Percentiles rank a stretch among this genome's conserved stretches.
These are phyloP conservation scores for Philopotamus ludificatus DNA, from an alignment of 1,140 invertebrate genomes.

Conservation along the genomic window DNA sequence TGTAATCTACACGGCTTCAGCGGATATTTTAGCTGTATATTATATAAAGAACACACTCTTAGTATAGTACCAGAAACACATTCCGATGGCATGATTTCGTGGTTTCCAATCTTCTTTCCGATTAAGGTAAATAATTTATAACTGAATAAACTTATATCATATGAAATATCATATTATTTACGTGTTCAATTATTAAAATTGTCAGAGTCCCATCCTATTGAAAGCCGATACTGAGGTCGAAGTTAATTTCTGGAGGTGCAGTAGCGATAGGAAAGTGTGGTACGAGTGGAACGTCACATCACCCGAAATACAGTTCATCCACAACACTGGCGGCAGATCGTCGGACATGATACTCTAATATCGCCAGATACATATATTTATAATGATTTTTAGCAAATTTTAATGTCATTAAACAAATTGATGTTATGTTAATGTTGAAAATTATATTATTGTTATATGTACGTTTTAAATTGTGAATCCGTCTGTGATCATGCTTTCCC, in stretches of 20 bases:
- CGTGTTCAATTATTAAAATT: conserved; percentile 13
- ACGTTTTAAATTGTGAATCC: no score
- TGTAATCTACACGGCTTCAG: conserved; percentile 89
- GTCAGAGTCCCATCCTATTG: conserved; percentile 72
- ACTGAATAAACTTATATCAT: background rate
- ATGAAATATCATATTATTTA: conserved; percentile 5
- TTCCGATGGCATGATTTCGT: conserved; percentile 90
- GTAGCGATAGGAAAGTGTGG: conserved; percentile 82
- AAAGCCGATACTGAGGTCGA: conserved; percentile 68
- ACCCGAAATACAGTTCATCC: conserved; percentile 65
- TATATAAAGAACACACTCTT: conserved; percentile 82
- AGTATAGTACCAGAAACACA: conserved; percentile 89
- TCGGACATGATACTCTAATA: conserved; percentile 45
- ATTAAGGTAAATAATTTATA: conserved; percentile 63
- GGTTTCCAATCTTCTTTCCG: conserved; percentile 96
- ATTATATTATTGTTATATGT: no score
- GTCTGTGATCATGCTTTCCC: no score
- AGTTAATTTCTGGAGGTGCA: conserved; percentile 86
- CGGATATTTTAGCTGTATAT: conserved; percentile 88
- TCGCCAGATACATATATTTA: no score
- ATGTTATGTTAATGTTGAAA: no score
- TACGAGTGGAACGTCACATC: conserved; percentile 89
- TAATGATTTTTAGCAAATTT: no score
- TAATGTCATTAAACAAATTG: no score
- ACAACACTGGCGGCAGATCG: conserved; percentile 80